These are phyloP conservation scores for Mastacembelus armatus DNA, from an alignment of 2,797 vertebrate genomes.

Conservation along the genomic window DNA sequence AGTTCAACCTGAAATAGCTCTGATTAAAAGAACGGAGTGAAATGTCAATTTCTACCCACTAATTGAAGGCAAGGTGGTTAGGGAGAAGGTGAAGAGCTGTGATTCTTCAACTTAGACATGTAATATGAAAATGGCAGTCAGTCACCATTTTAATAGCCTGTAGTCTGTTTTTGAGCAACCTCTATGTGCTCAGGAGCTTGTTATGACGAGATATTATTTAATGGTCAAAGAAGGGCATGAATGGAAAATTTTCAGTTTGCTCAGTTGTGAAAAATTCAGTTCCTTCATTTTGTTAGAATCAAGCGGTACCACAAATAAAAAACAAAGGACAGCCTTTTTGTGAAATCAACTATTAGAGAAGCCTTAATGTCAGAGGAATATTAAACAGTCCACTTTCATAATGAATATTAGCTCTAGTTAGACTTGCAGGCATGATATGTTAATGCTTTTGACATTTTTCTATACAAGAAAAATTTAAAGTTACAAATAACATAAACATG, in stretches of 20 bases:
- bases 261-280: conserved; percentile 28
- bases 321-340: conserved; percentile 43
- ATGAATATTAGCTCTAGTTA: conserved; percentile 37
- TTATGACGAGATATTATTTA: conserved; percentile 64
- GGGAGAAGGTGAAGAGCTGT: conserved; percentile 52
- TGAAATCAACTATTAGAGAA: conserved; percentile 54
- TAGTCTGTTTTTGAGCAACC: conserved; percentile 21
- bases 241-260: conserved; percentile 38
- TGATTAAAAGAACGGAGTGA: conserved; percentile 66
- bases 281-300: conserved; percentile 35
- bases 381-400: conserved; percentile 35
- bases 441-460: conserved; percentile 46
- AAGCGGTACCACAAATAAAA: conserved; percentile 46
- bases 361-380: conserved; percentile 62
- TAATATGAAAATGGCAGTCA: conserved; percentile 63
- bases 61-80: conserved; percentile 70
- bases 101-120: conserved; percentile 44
- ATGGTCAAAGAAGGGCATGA: conserved; percentile 27
- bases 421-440: conserved; percentile 17
- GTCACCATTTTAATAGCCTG: conserved; percentile 58
- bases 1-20: conserved; percentile 73
- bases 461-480: too few relatives aligned
- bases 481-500: too few relatives aligned
- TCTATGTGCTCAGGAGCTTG: conserved; percentile 36
- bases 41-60: conserved; percentile 73